Conservation (phyloP, 2,797 vertebrate genomes). For the Nannoperca australis region DNA sequence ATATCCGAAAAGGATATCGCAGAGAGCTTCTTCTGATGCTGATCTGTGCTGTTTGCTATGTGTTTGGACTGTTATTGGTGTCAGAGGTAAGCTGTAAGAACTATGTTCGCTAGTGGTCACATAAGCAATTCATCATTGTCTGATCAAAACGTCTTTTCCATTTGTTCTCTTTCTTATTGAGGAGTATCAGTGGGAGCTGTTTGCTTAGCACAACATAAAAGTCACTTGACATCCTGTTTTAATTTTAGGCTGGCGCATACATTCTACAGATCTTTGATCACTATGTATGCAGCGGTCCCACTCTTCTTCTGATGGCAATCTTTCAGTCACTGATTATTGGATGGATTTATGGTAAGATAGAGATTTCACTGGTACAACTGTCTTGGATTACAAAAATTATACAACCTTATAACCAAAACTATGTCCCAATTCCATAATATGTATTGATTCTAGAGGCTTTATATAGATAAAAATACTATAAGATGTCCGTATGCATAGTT, state of each 20-base stretch:
- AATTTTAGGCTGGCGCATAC: slow-evolving; percentile 74
- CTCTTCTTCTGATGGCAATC: slow-evolving; percentile 79
- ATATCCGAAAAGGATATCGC: slow-evolving; percentile 84
- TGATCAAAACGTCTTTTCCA: not conserved
- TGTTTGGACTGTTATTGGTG: slow-evolving; percentile 87
- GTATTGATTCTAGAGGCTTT: no score
- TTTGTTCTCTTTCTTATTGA: not conserved
- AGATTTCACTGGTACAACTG: not conserved
- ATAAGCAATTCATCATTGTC: not conserved
- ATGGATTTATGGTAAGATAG: slow-evolving; percentile 81
- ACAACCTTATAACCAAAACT: not conserved
- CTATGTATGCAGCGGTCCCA: slow-evolving; percentile 81
- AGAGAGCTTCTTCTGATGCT: slow-evolving; percentile 88
- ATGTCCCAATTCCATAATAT: no score
- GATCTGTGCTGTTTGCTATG: slow-evolving; percentile 81
- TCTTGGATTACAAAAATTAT: not conserved
- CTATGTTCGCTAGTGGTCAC: not conserved
- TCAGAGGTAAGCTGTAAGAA: slow-evolving; percentile 85
- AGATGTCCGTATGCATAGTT: no score
- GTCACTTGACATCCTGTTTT: not conserved
- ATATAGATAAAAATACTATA: no score
- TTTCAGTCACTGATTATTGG: slow-evolving; percentile 78
- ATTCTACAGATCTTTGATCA: slow-evolving; percentile 84
- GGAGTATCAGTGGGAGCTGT: not conserved
- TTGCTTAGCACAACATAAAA: not conserved